Evolutionary conservation across 1,140 invertebrate species (phyloP), one percentile per base, ranked within the genome.

Genomic region (Tribolium madens): DNA sequence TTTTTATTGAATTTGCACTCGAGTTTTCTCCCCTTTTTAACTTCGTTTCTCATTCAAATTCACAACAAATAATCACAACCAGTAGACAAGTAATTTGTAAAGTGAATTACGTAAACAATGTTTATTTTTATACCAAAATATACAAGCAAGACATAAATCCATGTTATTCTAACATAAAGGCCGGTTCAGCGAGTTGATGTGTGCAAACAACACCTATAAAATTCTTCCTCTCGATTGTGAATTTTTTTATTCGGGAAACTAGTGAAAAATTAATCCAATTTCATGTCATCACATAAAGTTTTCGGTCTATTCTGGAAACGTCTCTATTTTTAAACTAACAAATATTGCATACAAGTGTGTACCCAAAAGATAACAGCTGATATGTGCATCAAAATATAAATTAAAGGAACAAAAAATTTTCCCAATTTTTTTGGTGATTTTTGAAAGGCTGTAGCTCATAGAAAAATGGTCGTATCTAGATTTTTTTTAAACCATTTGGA

Each of bases 21-120:
- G 14, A 52, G 14, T 15, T 17, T 48, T 52, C 17, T 52, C 17
- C 17, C 50, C 14, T 52, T 15, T 52, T 14, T 1, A 14, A 1
- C 13, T 52, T 52, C 13, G 13, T 52, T 2, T 13, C 7, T 15
- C 50, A 47, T 15, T 52, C 14, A 9, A 52, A 52, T 2, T 52
- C 7, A n/a, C n/a, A n/a, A n/a, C n/a, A n/a, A n/a, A n/a, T n/a
- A n/a, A n/a, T n/a, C n/a, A n/a, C n/a, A n/a, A n/a, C n/a, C n/a
- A n/a, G n/a, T n/a, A n/a, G n/a, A n/a, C n/a, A n/a, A n/a, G n/a
- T n/a, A n/a, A n/a, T n/a, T n/a, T n/a, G n/a, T n/a, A 18, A 26
- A 60, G 53, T 60, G 18, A 60, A 21, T 60, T 60, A 60, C 53
- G 53, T 60, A 60, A 60, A 60, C 53, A 21, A 21, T 60, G 53